Base-by-base conservation (phyloP, 2,888 invertebrate species). In the Daptonema setosum region DNA sequence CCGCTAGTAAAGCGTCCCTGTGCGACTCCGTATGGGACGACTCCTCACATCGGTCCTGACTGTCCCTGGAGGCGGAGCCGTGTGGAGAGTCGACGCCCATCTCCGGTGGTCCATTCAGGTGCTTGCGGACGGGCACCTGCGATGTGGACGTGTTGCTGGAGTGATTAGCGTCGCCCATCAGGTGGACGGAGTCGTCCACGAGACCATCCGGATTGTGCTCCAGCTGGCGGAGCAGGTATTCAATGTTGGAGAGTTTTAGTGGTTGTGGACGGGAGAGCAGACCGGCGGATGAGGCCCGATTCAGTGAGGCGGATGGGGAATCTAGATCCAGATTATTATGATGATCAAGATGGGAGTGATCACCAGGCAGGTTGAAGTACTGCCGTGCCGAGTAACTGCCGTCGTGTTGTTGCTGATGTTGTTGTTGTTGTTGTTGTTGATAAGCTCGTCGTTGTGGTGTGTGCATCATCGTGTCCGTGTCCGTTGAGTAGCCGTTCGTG, bases 201-300 rank as follows among this genome's bases (percentile, higher is more conserved):
- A 2, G 5, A 3, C 20, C 8, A 14, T 22, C 47, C 5, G 47
- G 8, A 11, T 11, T 22, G 20, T 30, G 20, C 52, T 62, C 56
- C 56, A 64, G 57, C 50, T 61, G 62, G 25, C 59, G 59, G 30
- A 65, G 58, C 52, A 67, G 55, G 48, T 63, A 62, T 28, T 64
- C 65, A 35, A 67, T 65, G 58, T 66, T 66, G 30, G 60, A 60
- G 48, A 66, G 59, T 29, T 64, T 58, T 47, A 65, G 56, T 5
- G 65, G 65, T n/a, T 62, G 59, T 1, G 64, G 61, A 1, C 52
- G n/a, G 45, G 59, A 59, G 17, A 58, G 57, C 28, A 50, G 24
- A 8, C 25, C 50, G 24, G 26, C 26, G 41, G 11, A 14, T 11
- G 41, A 41, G 41, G 41, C 41, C n/a, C n/a, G n/a, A n/a, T n/a